A percentile compares a stretch with the other conserved stretches of the same genome.
Evolutionary conservation across 2,797 vertebrate genomes (phyloP).

Genomic region (Molossus molossus): DNA sequence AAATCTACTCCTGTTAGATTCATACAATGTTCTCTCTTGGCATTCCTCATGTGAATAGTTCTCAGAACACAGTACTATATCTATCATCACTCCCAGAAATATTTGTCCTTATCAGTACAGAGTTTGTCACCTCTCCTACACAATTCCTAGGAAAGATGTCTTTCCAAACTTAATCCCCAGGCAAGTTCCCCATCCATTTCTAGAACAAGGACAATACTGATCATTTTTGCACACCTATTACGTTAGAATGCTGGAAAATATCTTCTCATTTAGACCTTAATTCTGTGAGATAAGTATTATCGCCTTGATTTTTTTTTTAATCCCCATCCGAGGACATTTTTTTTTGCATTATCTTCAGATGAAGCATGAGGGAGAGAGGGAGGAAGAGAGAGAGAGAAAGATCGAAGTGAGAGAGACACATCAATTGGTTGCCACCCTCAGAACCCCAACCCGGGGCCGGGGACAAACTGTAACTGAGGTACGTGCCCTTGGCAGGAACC

Average conservation of each 20-base stretch:
- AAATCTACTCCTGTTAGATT: background rate
- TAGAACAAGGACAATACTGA: background rate
- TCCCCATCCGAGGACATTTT: too few relatives aligned
- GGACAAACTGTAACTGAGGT: too few relatives aligned
- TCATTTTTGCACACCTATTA: background rate
- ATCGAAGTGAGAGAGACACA: too few relatives aligned
- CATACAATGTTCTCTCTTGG: accelerated
- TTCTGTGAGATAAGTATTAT: background rate
- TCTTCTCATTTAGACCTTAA: background rate
- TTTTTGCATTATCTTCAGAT: too few relatives aligned
- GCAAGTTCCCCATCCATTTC: background rate
- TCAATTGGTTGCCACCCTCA: too few relatives aligned
- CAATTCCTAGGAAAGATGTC: background rate
- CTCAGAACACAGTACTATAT: background rate
- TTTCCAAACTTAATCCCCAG: background rate
- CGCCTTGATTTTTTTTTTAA: background rate
- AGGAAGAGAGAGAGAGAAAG: too few relatives aligned
- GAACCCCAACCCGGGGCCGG: too few relatives aligned
- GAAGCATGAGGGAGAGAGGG: too few relatives aligned
- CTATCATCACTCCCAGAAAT: background rate
- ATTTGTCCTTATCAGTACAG: background rate
- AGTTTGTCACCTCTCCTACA: background rate
- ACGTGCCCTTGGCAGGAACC: too few relatives aligned
- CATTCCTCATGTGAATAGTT: accelerated
- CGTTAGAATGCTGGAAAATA: background rate